Base-by-base conservation (phyloP, 2,888 invertebrate species). In the Gerosis bhagava region DNA sequence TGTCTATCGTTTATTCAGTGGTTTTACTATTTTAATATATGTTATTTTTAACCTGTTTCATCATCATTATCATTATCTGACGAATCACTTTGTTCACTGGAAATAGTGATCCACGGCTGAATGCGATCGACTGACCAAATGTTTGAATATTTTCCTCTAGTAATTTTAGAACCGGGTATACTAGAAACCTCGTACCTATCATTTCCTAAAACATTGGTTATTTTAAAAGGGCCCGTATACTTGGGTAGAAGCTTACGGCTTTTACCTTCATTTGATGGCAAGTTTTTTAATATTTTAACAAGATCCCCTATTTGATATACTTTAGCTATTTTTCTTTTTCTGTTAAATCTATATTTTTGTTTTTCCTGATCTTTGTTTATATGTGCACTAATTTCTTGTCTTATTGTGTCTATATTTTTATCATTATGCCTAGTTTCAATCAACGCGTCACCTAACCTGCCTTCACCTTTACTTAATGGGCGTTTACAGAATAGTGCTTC, bases 121-220 rank as follows among this genome's bases (percentile, higher is more conserved):
- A 56, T 53, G 16, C 49, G 48, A 37, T 53, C 53, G 6, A 26
- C 51, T 0, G 53, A 28, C 50, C 53, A 50, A 12, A 53, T 26
- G 21, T 47, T 54, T n/a, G 34, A 28, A 41, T 52, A 56, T 5
- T 49, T 25, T n/a, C 13, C 37, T 31, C 35, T 26, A 25, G 47
- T 29, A 8, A 54, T 39, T 24, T 29, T 50, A 0, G 53, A 39
- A 1, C 51, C 53, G 3, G 41, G 41, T n/a, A 50, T 36, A 40
- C 41, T 37, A 5, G 13, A 51, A 31, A 49, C 45, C 43, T 39
- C 49, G 26, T 32, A 55, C 12, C 55, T 42, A 22, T 55, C 55
- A 43, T 55, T 53, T 4, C 40, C 40, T 21, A 35, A 28, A 15
- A 19, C 11, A 2, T 11, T 11, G 0, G 24, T 19, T 12, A 46